phyloP scores from a whole-genome alignment of 2,797 vertebrate genomes.

The Pseudotriccus pelzelni region DNA sequence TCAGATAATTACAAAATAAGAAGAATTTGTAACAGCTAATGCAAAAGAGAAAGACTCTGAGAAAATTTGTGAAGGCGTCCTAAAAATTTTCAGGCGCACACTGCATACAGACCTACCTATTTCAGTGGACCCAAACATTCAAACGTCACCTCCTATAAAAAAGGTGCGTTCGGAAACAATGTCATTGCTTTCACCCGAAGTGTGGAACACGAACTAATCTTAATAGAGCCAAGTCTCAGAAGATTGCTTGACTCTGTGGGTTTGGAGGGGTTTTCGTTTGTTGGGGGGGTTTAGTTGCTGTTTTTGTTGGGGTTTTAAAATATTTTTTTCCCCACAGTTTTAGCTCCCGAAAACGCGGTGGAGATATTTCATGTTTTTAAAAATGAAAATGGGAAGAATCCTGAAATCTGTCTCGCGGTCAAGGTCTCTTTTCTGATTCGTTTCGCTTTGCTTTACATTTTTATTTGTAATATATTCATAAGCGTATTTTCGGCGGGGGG shows the following conservation, averaged over 20 bases:
- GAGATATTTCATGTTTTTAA: not conserved
- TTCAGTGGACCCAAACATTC: not conserved
- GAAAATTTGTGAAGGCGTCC: not conserved
- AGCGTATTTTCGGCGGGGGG: not conserved
- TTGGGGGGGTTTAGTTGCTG: not conserved
- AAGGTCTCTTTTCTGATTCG: not conserved
- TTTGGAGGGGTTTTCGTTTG: not conserved
- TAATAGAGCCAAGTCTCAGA: not conserved
- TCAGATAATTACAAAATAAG: constrained; percentile 65
- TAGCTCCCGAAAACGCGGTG: not conserved
- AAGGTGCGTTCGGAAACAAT: not conserved
- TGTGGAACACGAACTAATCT: not conserved
- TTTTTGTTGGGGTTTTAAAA: not conserved
- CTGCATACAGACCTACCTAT: not conserved
- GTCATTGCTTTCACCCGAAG: not conserved
- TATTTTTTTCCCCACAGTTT: too few relatives aligned
- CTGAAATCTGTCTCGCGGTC: not conserved
- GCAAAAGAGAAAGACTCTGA: not conserved
- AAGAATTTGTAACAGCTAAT: constrained; percentile 7
- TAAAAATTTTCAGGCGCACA: not conserved
- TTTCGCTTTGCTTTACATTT: not conserved
- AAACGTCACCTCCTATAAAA: not conserved
- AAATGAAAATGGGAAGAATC: not conserved
- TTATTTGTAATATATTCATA: not conserved
- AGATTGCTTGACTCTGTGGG: fast-evolving